Conservation (phyloP, 2,797 vertebrate species). For the Avahi laniger region DNA sequence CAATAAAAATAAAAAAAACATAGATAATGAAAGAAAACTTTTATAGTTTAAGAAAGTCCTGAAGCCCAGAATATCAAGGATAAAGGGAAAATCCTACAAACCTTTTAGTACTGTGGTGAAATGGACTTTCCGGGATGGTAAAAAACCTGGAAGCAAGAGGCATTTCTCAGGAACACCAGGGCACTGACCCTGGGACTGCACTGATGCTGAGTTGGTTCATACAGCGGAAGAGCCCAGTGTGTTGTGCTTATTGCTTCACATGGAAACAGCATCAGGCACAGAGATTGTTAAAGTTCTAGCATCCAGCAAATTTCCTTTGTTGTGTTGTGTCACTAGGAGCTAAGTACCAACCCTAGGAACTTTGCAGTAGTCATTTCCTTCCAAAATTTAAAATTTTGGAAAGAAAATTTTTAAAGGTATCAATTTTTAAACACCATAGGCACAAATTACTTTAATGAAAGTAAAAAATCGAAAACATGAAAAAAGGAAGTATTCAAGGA, state of each 20-base stretch:
- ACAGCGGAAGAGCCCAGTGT: background rate
- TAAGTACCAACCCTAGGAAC: background rate
- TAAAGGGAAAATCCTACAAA: background rate
- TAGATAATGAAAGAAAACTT: constrained; percentile 2
- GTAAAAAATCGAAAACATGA: background rate
- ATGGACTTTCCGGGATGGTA: background rate
- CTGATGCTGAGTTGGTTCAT: background rate
- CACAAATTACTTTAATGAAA: background rate
- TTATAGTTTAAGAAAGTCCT: background rate
- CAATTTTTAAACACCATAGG: background rate
- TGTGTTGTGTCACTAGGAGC: background rate
- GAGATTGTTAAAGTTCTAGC: background rate
- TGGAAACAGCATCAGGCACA: background rate
- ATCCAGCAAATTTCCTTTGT: background rate
- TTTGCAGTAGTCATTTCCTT: background rate
- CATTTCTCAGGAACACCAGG: background rate
- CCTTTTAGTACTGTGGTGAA: background rate
- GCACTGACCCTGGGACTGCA: background rate
- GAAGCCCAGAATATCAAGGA: background rate
- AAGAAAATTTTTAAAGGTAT: no score
- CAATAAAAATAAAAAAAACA: background rate
- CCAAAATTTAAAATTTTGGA: background rate
- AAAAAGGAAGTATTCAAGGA: background rate
- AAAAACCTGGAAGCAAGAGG: background rate
- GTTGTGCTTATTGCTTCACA: background rate